Base-by-base conservation (phyloP, 2,113 vertebrate genomes). In the Euleptes europaea region DNA sequence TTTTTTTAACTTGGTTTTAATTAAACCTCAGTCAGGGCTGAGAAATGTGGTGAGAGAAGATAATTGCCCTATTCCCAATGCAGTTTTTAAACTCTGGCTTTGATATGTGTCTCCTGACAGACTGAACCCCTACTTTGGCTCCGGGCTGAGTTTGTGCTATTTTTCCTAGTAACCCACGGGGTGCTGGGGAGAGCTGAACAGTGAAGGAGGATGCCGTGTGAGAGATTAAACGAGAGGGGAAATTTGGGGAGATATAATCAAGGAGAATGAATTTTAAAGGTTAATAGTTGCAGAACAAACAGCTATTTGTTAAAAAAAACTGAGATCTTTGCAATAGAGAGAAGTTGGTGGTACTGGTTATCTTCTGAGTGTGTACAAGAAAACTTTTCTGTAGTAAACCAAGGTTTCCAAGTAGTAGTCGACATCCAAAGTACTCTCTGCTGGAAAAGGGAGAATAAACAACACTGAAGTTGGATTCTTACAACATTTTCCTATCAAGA, bases 1-100 rank as follows among this genome's bases (percentile, higher is more conserved):
- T 93, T 95, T 94, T 94, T 96, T 96, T 95, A 93, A 93, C 94
- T 96, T 95, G 94, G 94, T 94, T 97, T 97, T 97, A 97, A 97
- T 97, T 97, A 97, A 97, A 96, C 95, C 95, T 96, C 95, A 95
- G 95, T 94, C 95, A 90, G 92, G 94, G 92, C 95, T 95, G 94
- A 92, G 95, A 96, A 97, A 96, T 95, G 95, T 97, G 96, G 95
- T 82, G 94, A 95, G 95, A 95, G 49, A 88, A 97, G 95, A 97
- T 97, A 97, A 97, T 96, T 96, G 94, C 57, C 81, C 94, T 95
- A 96, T 95, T 96, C 95, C 95, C 96, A 51, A 40, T 26, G 78
- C 89, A 91, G 90, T 95, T 93, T 95, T 90, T 90, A 5, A 94
- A 95, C 89, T 90, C 19, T 28, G 66, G 89, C 93, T 92, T 26